Evolutionary conservation across 2,797 vertebrate species (phyloP).

Genomic region (Eospalax fontanierii): DNA sequence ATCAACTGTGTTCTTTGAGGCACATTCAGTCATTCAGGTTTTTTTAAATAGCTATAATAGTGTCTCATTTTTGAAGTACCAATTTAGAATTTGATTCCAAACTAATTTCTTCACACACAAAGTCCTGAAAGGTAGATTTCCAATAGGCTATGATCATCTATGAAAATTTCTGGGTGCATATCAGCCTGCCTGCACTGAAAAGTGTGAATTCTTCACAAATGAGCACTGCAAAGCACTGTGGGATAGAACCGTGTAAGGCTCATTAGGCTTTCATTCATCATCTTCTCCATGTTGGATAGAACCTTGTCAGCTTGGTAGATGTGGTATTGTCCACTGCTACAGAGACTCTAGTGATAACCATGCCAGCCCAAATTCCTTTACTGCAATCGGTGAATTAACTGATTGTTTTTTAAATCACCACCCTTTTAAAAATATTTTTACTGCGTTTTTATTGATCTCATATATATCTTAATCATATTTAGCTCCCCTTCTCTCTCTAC

Average conservation of each 20-base stretch:
- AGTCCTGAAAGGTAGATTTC: constrained; percentile 66
- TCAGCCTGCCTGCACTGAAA: background rate
- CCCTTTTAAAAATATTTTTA: background rate
- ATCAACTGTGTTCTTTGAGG: constrained; percentile 73
- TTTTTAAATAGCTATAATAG: constrained; percentile 77
- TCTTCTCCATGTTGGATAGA: background rate
- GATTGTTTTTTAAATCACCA: background rate
- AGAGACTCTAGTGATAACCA: rapidly evolving
- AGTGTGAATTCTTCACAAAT: constrained; percentile 40
- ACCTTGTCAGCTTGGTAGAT: background rate
- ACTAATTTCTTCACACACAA: constrained; percentile 60
- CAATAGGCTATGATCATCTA: constrained; percentile 37
- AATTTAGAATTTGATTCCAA: constrained; percentile 82
- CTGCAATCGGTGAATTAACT: background rate
- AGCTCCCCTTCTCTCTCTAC: too few species aligned
- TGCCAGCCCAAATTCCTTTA: background rate
- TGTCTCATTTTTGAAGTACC: constrained; percentile 80
- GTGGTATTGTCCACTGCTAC: background rate
- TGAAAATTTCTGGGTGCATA: background rate
- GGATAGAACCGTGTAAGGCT: background rate
- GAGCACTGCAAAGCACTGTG: background rate
- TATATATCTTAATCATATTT: too few species aligned
- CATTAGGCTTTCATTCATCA: background rate
- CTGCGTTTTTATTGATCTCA: too few species aligned
- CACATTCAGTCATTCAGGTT: constrained; percentile 75